phyloP scores from a whole-genome alignment of 2,888 invertebrate species.

The Idaea dimidiata region DNA sequence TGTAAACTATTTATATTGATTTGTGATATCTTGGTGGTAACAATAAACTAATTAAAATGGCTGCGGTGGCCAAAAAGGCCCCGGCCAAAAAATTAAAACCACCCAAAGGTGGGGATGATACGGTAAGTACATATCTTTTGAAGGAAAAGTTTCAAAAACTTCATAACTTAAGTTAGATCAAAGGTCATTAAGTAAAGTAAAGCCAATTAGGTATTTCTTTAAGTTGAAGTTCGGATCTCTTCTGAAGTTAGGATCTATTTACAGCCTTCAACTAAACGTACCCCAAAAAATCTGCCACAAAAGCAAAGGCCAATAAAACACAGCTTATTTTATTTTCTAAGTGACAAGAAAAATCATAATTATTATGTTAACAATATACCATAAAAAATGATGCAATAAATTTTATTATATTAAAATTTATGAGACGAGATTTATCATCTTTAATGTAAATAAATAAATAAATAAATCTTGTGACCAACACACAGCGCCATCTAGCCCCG shows the following conservation, averaged over 20 bases:
- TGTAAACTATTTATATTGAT: slow-evolving; percentile 33
- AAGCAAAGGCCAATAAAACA: background rate
- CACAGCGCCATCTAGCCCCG: too few species aligned
- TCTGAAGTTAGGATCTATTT: background rate
- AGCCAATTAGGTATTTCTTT: background rate
- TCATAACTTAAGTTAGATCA: slow-evolving; percentile 19
- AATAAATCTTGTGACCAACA: too few species aligned
- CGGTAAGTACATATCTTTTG: slow-evolving; percentile 57
- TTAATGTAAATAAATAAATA: too few species aligned
- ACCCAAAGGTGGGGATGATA: slow-evolving; percentile 37
- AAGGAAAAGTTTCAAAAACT: slow-evolving; percentile 2
- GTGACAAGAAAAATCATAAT: too few species aligned
- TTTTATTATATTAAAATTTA: too few species aligned
- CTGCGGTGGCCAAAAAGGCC: slow-evolving; percentile 65
- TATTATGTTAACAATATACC: too few species aligned
- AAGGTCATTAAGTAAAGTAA: slow-evolving; percentile 40
- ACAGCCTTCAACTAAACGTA: background rate
- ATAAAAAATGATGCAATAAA: too few species aligned
- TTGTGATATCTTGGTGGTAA: slow-evolving; percentile 67
- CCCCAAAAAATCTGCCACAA: background rate
- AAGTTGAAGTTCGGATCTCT: background rate
- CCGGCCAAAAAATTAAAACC: slow-evolving; percentile 41
- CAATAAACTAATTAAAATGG: slow-evolving; percentile 60
- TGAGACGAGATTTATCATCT: too few species aligned
- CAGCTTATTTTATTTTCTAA: too few species aligned